Percentiles rank a stretch among this genome's conserved stretches.
These are phyloP conservation scores for Orientallactaga sibirica DNA, from an alignment of 2,797 vertebrate genomes.

Conservation along the genomic window DNA sequence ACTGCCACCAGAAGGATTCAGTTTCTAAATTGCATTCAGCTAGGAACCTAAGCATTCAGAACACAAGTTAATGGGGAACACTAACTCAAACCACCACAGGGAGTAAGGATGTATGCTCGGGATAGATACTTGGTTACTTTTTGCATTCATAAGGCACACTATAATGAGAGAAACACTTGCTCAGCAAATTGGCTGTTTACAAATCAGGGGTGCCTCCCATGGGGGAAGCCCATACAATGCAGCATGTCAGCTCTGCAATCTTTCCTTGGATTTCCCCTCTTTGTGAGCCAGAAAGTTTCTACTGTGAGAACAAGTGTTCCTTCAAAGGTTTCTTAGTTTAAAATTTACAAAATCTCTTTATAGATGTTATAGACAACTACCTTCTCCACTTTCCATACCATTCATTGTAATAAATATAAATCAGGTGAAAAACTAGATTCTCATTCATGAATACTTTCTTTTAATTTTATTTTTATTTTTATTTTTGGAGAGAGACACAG, in stretches of 20 bases:
- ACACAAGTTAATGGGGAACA: too few species aligned
- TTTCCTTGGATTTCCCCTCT: not conserved
- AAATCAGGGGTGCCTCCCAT: not conserved
- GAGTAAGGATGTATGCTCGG: not conserved
- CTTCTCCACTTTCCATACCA: not conserved
- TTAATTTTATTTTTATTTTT: too few species aligned
- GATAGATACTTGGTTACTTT: not conserved
- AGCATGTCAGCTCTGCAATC: not conserved
- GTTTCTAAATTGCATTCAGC: too few species aligned
- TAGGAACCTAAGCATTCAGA: too few species aligned
- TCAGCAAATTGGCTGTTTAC: not conserved
- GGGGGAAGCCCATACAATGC: not conserved
- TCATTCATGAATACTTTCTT: not conserved
- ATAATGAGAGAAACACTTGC: not conserved
- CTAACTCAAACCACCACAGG: not conserved
- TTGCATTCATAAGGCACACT: not conserved
- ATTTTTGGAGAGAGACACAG: too few species aligned
- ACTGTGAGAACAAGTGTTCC: not conserved
- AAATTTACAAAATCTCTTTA: constrained; percentile 21
- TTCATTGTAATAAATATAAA: constrained; percentile 7
- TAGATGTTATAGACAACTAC: not conserved
- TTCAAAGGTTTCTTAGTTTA: not conserved
- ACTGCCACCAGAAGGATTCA: too few species aligned
- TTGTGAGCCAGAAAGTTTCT: not conserved
- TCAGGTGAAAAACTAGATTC: not conserved